These are phyloP conservation scores for Drosophila subobscura DNA, from an alignment of 1,140 invertebrate genomes.

Conservation along the genomic window DNA sequence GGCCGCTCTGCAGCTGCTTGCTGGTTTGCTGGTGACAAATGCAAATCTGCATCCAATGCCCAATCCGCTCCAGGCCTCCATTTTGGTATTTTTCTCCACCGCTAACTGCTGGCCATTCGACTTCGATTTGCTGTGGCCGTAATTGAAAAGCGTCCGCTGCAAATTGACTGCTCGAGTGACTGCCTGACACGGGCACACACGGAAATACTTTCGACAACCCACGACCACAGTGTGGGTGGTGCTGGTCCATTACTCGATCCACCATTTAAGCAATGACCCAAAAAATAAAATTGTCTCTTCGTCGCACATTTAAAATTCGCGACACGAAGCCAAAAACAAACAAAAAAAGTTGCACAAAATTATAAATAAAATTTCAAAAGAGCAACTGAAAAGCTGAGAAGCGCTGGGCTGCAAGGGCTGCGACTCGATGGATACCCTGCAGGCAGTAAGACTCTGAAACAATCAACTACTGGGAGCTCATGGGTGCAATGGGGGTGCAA, in stretches of 20 bases:
- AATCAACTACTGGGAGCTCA: no score
- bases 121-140: constrained; percentile 35
- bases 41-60: constrained; percentile 31
- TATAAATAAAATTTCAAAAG: neutral
- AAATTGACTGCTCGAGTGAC: constrained; percentile 53
- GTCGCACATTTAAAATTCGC: constrained; percentile 29
- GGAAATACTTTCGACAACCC: constrained; percentile 34
- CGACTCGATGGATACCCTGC: no score
- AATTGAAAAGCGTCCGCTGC: constrained; percentile 53
- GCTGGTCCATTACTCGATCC: neutral
- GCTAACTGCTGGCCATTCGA: neutral
- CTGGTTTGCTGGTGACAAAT: constrained; percentile 52
- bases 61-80: neutral
- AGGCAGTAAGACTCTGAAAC: neutral
- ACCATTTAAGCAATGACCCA: constrained; percentile 17
- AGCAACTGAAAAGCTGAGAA: no score
- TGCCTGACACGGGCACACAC: constrained; percentile 39
- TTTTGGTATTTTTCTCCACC: neutral
- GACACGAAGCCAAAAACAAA: neutral
- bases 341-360: neutral
- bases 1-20: constrained; percentile 17
- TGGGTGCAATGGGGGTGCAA: no score
- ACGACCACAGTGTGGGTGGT: neutral
- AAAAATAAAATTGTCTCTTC: constrained; percentile 20
- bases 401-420: no score